A percentile compares a stretch with the other conserved stretches of the same genome.
phyloP scores from a whole-genome alignment of 2,797 vertebrate species.

The Prionace glauca region DNA sequence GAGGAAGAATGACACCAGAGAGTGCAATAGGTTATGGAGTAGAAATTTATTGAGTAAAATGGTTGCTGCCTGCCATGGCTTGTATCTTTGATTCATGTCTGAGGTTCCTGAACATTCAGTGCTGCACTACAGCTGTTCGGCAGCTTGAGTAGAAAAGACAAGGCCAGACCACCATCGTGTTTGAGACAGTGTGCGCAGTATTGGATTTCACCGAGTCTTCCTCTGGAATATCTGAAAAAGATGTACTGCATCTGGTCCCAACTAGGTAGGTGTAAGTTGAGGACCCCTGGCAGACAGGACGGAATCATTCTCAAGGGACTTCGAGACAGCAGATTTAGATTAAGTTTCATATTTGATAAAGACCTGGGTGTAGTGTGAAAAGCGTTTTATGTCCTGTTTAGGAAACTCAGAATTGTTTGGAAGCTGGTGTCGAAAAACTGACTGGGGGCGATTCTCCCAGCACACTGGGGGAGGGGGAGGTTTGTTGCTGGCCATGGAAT shows the following conservation, averaged over 20 bases:
- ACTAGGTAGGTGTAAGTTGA: slow-evolving; percentile 36
- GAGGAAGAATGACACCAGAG: neutral
- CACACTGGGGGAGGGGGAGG: too few species aligned
- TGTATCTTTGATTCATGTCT: slow-evolving; percentile 1
- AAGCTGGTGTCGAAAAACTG: neutral
- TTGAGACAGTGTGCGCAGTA: neutral
- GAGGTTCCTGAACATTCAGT: neutral
- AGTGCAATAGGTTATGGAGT: neutral
- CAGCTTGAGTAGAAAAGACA: slow-evolving; percentile 31
- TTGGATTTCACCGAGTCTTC: slow-evolving; percentile 30
- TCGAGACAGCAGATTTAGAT: slow-evolving; percentile 33
- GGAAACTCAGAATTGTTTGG: neutral
- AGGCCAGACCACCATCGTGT: slow-evolving; percentile 21
- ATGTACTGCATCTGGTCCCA: slow-evolving; percentile 36
- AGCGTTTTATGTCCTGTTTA: slow-evolving; percentile 16
- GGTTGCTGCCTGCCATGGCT: neutral
- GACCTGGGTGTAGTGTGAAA: slow-evolving; percentile 24
- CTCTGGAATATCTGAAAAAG: slow-evolving; percentile 34
- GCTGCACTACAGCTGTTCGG: slow-evolving; percentile 17
- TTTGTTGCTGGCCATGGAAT: too few species aligned
- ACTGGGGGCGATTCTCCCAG: neutral
- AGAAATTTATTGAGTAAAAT: neutral
- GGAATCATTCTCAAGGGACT: slow-evolving; percentile 9
- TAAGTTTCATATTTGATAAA: slow-evolving; percentile 32
- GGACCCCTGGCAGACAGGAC: slow-evolving; percentile 23